phyloP scores from a whole-genome alignment of 2,113 vertebrate genomes.

The Rhynchomys soricoides region DNA sequence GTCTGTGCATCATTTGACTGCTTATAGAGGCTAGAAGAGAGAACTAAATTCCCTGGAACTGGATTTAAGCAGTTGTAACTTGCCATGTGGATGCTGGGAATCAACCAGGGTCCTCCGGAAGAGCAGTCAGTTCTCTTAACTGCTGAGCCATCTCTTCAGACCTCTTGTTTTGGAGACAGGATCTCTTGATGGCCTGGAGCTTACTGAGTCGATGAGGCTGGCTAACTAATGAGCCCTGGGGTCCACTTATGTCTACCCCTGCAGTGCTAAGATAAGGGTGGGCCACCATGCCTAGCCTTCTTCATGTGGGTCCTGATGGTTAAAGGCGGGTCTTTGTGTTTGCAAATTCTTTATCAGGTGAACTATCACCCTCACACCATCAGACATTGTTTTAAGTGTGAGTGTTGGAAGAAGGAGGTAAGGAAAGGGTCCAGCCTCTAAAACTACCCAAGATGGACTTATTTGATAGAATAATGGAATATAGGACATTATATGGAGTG shows the following conservation, averaged over 20 bases:
- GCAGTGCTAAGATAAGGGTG: neutral
- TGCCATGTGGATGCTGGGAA: neutral
- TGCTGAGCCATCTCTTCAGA: neutral
- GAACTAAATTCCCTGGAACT: neutral
- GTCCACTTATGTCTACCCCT: neutral
- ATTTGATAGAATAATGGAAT: neutral
- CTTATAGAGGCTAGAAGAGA: neutral
- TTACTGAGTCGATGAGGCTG: neutral
- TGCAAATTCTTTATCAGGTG: neutral
- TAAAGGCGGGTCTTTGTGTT: neutral
- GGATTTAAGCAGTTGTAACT: neutral
- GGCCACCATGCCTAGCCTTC: neutral
- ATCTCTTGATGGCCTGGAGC: neutral
- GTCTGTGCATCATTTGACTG: neutral
- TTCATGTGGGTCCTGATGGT: neutral
- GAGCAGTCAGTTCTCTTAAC: neutral
- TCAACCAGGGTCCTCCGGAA: neutral
- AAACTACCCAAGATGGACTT: neutral
- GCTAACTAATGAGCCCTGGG: no score
- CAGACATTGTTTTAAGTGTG: neutral
- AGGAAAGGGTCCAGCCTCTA: neutral
- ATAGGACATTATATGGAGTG: neutral
- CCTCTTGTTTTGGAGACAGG: neutral
- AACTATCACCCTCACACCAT: no score
- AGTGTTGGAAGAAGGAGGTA: neutral